Evolutionary conservation across 2,888 invertebrate species (phyloP).

Genomic region (Psylliodes chrysocephalus): DNA sequence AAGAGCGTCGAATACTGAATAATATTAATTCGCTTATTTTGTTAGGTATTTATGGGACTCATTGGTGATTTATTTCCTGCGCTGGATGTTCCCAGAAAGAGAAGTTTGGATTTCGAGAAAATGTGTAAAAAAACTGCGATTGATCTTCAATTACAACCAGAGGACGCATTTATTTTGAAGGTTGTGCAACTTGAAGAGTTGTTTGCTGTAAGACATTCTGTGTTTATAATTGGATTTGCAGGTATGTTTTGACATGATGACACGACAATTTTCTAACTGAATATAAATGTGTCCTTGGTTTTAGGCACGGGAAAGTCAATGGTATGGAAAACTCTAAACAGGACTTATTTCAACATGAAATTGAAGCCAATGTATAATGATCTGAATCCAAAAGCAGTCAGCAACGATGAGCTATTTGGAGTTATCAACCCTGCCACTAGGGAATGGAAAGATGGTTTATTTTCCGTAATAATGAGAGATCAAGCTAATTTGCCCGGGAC

Average conservation of each 20-base stretch:
- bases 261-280: no score
- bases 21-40: no score
- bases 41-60: conserved; percentile 84
- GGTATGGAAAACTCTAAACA: conserved; percentile 91
- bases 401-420: conserved; percentile 94
- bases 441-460: conserved; percentile 71
- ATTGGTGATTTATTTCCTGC: conserved; percentile 94
- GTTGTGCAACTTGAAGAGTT: conserved; percentile 92
- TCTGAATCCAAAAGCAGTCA: conserved; percentile 95
- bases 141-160: conserved; percentile 89
- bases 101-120: conserved; percentile 86
- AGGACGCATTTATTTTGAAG: conserved; percentile 88
- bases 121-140: conserved; percentile 79
- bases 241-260: no score
- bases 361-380: conserved; percentile 87
- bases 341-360: conserved; percentile 84
- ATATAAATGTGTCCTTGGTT: no score
- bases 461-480: conserved; percentile 93
- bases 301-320: conserved; percentile 93
- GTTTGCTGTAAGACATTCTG: conserved; percentile 93
- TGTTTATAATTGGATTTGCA: conserved; percentile 76
- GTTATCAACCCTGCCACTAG: conserved; percentile 92
- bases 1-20: no score
- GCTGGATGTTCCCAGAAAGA: conserved; percentile 89
- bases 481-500: conserved; percentile 89